Percentiles rank a stretch among this genome's conserved stretches.
phyloP scores from a whole-genome alignment of 2,888 invertebrate genomes.

The Choreutis nemorana region DNA sequence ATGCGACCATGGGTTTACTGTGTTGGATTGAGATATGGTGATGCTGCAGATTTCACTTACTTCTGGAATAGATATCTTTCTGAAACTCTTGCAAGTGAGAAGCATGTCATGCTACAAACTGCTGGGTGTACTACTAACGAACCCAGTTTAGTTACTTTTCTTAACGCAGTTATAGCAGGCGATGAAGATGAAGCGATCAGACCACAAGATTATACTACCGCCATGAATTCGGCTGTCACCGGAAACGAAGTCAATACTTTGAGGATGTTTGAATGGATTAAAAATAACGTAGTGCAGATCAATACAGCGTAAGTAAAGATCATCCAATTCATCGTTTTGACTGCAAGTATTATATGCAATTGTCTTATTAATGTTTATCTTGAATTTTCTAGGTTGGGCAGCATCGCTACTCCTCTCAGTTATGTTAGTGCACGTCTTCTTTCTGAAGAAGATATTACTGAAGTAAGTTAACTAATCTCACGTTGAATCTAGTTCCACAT shows the following conservation, averaged over 20 bases:
- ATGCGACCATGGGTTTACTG: slow-evolving; percentile 79
- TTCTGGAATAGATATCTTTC: slow-evolving; percentile 69
- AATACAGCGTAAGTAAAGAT: slow-evolving; percentile 21
- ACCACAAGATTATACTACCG: slow-evolving; percentile 43
- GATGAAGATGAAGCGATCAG: slow-evolving; percentile 30
- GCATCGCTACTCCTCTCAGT: slow-evolving; percentile 27
- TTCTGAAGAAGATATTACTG: slow-evolving; percentile 28
- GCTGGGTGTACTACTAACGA: slow-evolving; percentile 73
- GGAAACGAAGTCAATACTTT: slow-evolving; percentile 64
- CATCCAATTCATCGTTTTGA: not conserved
- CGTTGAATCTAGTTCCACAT: too few relatives aligned
- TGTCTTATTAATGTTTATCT: not conserved
- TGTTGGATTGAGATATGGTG: slow-evolving; percentile 71
- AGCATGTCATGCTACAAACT: slow-evolving; percentile 69
- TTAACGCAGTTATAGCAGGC: slow-evolving; percentile 28
- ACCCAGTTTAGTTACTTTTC: slow-evolving; percentile 27
- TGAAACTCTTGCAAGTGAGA: slow-evolving; percentile 72
- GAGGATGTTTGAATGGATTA: slow-evolving; percentile 62
- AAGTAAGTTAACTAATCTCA: slow-evolving; percentile 19
- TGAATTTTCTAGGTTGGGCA: slow-evolving; percentile 25
- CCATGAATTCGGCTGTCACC: slow-evolving; percentile 53
- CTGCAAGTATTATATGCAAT: not conserved
- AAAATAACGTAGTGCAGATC: slow-evolving; percentile 22
- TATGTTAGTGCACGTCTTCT: slow-evolving; percentile 37
- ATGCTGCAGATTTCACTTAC: slow-evolving; percentile 69